Base-by-base conservation (phyloP, 1,140 invertebrate genomes). In the Adelges cooleyi region DNA sequence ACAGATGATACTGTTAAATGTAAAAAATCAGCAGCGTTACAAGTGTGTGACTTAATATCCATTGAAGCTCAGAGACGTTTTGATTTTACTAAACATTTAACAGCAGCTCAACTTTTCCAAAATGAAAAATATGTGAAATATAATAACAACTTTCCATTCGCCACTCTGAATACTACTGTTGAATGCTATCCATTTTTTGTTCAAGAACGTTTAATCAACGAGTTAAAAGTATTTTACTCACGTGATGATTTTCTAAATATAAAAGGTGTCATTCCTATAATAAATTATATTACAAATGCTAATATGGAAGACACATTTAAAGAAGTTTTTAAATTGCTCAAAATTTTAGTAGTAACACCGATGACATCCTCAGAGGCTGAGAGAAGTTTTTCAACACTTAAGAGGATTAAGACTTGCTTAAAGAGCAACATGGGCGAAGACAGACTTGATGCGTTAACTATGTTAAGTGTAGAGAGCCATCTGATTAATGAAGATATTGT, bases 81-180 rank as follows among this genome's bases (percentile, higher is more conserved):
- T 20, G 11, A 11, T 53, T 53, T 53, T 38, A 53, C n/a, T 22
- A 36, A 53, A 38, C 33, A 53, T 53, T 20, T 53, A 53, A 53
- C 51, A 20, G 29, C 51, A 38, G 11, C 29, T 33, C 11, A 33
- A 20, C 29, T 53, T 38, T 38, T 53, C 22, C 29, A 53, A 53
- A 53, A 53, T 20, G 20, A 54, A 40, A 20, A n/a, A 20, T 40
- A 54, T 3, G 10, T 8, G 23, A 23, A 15, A 23, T 54, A 20
- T 54, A 54, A 53, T 11, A 53, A 53, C 10, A 22, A 74, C 86
- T 50, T 44, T 42, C 40, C 11, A 59, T 15, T n/a, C 9, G 38
- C 11, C 5, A 9, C 8, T 40, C 11, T 44, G 2, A 40, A 59
- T 11, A 38, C 20, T 20, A 44, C 23, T 3, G 11, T 44, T 23